phyloP scores from a whole-genome alignment of 2,113 vertebrate species.

The Oxyura jamaicensis region DNA sequence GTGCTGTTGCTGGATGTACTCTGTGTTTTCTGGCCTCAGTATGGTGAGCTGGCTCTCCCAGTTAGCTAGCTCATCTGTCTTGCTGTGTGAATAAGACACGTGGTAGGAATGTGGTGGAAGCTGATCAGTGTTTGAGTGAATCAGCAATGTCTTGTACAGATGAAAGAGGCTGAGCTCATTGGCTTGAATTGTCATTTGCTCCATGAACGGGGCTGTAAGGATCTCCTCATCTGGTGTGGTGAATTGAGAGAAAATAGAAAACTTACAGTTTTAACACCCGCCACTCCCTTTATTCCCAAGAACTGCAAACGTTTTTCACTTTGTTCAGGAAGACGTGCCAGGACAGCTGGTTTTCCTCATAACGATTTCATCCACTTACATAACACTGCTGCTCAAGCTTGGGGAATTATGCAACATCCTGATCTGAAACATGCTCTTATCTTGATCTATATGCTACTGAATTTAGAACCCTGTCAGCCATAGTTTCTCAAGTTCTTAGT shows the following conservation, averaged over 20 bases:
- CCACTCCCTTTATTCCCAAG: neutral
- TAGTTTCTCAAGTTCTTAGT: neutral
- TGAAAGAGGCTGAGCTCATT: neutral
- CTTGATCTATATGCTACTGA: neutral
- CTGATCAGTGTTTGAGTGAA: neutral
- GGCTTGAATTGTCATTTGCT: neutral
- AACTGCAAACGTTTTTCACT: neutral
- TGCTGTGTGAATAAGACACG: neutral
- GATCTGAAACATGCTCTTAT: neutral
- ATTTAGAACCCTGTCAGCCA: neutral
- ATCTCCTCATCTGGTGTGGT: neutral
- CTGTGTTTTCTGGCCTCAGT: neutral
- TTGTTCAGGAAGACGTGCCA: neutral
- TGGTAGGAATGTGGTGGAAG: neutral
- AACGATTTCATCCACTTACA: neutral
- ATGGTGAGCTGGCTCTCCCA: neutral
- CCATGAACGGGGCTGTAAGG: fast-evolving
- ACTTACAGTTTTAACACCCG: neutral
- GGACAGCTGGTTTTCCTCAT: neutral
- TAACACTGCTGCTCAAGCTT: neutral
- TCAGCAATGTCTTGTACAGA: neutral
- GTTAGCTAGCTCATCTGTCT: neutral
- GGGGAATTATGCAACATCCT: neutral
- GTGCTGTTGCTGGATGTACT: neutral
- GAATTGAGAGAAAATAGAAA: neutral